Evolutionary conservation across 1,140 invertebrate genomes (phyloP).

Genomic region (Aphelinus certus): DNA sequence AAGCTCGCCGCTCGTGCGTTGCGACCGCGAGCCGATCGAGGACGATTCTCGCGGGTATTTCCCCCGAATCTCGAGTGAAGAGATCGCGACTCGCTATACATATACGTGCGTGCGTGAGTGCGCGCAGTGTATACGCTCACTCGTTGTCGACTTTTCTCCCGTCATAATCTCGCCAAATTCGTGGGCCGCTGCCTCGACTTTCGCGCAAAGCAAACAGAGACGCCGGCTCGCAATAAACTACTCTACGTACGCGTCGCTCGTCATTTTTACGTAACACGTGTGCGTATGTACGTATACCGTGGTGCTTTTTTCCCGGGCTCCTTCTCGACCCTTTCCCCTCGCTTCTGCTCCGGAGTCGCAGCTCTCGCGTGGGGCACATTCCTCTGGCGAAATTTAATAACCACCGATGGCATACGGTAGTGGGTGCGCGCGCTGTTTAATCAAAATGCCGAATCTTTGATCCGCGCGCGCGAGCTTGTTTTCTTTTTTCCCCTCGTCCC

Average conservation of each 20-base stretch:
- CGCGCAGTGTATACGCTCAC: neutral
- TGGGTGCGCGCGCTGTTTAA: neutral
- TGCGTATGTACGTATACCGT: neutral
- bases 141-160: slow-evolving; percentile 1
- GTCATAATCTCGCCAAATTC: slow-evolving; percentile 7
- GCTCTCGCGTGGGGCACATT: neutral
- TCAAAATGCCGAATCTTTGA: slow-evolving; percentile 14
- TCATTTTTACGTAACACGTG: no score
- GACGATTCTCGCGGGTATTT: no score
- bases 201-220: neutral
- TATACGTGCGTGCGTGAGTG: neutral
- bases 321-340: no score
- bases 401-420: neutral
- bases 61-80: no score
- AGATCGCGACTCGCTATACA: neutral
- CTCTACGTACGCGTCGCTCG: neutral
- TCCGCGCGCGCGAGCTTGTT: neutral
- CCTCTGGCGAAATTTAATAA: slow-evolving; percentile 22
- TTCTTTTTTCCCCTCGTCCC: no score
- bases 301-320: neutral
- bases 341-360: no score
- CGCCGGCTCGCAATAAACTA: neutral
- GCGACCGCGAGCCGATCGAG: no score
- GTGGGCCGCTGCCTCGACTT: no score
- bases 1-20: no score